These are phyloP conservation scores for Iselma pallidipennis DNA, from an alignment of 2,888 invertebrate genomes.

Conservation along the genomic window DNA sequence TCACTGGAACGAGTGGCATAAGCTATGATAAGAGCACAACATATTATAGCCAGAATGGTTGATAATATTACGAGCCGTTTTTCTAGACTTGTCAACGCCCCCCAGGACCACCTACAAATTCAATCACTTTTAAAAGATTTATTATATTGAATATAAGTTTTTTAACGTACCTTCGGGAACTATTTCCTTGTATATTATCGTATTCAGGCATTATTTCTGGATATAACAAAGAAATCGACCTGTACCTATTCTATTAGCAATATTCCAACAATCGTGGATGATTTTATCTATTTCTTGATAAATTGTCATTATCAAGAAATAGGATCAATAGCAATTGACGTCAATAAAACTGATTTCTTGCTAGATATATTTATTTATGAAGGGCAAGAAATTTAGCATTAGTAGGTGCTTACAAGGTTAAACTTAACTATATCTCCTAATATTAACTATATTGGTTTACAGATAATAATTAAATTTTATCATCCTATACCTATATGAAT, in stretches of 20 bases:
- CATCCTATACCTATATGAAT: no score
- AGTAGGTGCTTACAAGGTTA: no score
- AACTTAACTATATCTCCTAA: no score
- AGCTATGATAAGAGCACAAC: slow-evolving; percentile 8
- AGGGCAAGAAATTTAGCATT: background rate
- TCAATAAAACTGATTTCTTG: no score
- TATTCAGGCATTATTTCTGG: slow-evolving; percentile 17
- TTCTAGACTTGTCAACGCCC: slow-evolving; percentile 12
- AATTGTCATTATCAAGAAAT: no score
- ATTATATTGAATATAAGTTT: background rate
- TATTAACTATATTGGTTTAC: no score
- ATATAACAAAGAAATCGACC: background rate
- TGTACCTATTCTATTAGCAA: no score
- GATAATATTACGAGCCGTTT: slow-evolving; percentile 7
- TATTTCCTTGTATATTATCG: slow-evolving; percentile 5
- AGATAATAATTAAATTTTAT: no score
- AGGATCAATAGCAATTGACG: no score
- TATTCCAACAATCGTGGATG: background rate
- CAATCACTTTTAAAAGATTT: background rate
- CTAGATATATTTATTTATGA: no score
- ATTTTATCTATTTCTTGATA: background rate
- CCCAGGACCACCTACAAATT: slow-evolving; percentile 9
- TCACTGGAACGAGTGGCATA: background rate
- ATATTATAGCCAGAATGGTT: slow-evolving; percentile 3
- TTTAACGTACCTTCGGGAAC: slow-evolving; percentile 1